Conservation (phyloP, 1,140 invertebrate species). For the Ceratitis capitata region DNA sequence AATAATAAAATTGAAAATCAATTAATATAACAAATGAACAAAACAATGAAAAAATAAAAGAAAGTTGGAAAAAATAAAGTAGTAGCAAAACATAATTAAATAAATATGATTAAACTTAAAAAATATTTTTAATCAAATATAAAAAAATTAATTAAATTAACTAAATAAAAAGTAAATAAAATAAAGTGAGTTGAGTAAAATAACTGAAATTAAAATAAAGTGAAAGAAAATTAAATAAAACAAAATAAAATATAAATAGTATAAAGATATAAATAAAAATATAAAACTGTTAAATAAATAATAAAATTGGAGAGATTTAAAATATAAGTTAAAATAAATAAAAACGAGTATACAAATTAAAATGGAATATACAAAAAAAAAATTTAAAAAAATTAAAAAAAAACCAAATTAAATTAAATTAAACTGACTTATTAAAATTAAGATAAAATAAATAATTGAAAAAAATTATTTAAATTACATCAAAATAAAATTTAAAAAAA, state of each 20-base stretch:
- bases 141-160: neutral
- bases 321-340: neutral
- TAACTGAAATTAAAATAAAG: neutral
- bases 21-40: too few species aligned
- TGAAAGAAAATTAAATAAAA: slow-evolving; percentile 46
- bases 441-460: neutral
- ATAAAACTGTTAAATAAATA: neutral
- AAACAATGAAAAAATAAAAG: neutral
- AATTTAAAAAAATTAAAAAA: slow-evolving; percentile 36
- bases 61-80: neutral
- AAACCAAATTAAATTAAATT: slow-evolving; percentile 34
- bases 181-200: too few species aligned
- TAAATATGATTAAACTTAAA: neutral
- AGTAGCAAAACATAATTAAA: neutral
- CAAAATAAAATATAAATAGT: neutral
- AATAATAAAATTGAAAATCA: neutral
- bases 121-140: neutral
- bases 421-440: neutral
- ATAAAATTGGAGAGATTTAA: too few species aligned
- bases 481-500: neutral
- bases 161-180: neutral
- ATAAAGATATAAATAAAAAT: neutral
- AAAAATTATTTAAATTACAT: neutral
- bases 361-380: too few species aligned
- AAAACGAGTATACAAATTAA: neutral